Evolutionary conservation across 2,113 vertebrate species (phyloP).

Genomic region (Coptodon rendalli): DNA sequence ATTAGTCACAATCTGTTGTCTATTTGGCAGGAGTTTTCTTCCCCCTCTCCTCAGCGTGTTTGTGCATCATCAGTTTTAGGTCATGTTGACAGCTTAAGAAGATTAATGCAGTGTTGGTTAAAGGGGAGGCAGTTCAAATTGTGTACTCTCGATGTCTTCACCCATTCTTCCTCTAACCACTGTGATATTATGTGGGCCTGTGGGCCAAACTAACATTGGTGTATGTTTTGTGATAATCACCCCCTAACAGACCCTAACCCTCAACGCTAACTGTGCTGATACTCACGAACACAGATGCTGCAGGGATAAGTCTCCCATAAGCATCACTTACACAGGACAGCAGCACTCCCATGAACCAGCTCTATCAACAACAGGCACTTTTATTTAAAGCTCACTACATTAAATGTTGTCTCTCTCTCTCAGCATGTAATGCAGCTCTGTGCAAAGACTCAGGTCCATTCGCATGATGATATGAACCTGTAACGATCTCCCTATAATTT

Average conservation of each 20-base stretch:
- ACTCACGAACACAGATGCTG: conserved; percentile 1
- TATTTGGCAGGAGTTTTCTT: conserved; percentile 10
- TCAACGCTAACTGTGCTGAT: not conserved
- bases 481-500: conserved; percentile 15
- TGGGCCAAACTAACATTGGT: not conserved
- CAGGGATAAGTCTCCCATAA: conserved; percentile 22
- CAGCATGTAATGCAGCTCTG: not conserved
- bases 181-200: not conserved
- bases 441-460: not conserved
- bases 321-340: conserved; percentile 21
- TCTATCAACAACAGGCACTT: conserved; percentile 40
- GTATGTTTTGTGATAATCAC: not conserved
- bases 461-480: not conserved
- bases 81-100: conserved; percentile 53
- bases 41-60: not conserved
- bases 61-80: conserved; percentile 44
- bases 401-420: conserved; percentile 7
- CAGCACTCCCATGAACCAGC: conserved; percentile 14
- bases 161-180: not conserved
- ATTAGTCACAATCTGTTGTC: conserved; percentile 24
- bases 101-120: conserved; percentile 43
- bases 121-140: conserved; percentile 9
- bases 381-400: conserved; percentile 40
- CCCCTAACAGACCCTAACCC: conserved; percentile 20
- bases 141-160: conserved; percentile 19